Conservation (phyloP, 2,113 vertebrate species). For the Pica pica region DNA sequence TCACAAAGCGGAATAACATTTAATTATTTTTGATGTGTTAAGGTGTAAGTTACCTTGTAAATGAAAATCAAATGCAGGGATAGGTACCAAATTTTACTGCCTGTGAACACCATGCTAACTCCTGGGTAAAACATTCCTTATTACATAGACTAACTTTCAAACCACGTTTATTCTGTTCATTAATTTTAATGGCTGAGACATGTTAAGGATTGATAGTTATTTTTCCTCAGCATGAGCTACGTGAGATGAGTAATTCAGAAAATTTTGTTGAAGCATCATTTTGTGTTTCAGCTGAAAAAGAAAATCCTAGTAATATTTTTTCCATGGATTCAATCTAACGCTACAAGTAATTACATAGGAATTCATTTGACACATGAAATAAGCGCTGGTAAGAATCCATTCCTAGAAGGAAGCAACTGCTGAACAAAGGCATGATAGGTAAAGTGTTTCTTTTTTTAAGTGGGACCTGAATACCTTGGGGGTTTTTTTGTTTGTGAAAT, state of each 20-base stretch:
- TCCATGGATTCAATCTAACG: not conserved
- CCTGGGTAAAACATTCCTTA: not conserved
- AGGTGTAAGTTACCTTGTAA: slow-evolving; percentile 1
- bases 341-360: not conserved
- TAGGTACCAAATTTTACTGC: not conserved
- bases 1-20: not conserved
- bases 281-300: slow-evolving; percentile 9
- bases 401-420: not conserved
- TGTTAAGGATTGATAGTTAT: not conserved
- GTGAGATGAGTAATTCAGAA: not conserved
- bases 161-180: not conserved
- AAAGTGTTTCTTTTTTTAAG: not conserved
- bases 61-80: slow-evolving; percentile 7
- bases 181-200: not conserved
- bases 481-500: not conserved
- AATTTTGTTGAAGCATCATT: slow-evolving; percentile 14
- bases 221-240: not conserved
- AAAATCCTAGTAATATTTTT: not conserved
- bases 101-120: not conserved
- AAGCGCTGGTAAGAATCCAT: not conserved
- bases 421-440: not conserved
- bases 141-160: not conserved
- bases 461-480: not conserved
- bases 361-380: not conserved
- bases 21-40: slow-evolving; percentile 23